Evolutionary conservation across 2,797 vertebrate genomes (phyloP).

Genomic region (Lithobates pipiens): DNA sequence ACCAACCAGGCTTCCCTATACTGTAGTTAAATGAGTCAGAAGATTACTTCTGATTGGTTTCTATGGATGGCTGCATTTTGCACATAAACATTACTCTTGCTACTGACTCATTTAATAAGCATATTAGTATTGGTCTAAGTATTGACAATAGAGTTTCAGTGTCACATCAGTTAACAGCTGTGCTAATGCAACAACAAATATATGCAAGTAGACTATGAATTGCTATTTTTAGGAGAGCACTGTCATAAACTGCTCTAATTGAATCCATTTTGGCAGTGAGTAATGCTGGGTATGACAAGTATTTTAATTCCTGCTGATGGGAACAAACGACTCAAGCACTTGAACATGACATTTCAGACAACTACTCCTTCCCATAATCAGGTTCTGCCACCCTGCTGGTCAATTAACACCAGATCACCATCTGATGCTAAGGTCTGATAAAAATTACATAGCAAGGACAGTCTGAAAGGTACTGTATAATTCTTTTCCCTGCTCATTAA

Average conservation of each 20-base stretch:
- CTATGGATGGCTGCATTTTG: too few relatives aligned
- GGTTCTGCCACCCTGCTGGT: constrained; percentile 47
- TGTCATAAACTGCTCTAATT: constrained; percentile 20
- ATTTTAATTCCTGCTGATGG: constrained; percentile 61
- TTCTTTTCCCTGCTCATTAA: constrained; percentile 18
- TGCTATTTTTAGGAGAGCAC: constrained; percentile 21
- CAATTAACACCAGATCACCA: constrained; percentile 39
- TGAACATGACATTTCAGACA: constrained; percentile 32
- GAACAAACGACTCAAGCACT: constrained; percentile 47
- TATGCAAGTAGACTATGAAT: constrained; percentile 8
- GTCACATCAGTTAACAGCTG: not conserved
- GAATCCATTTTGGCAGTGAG: constrained; percentile 33
- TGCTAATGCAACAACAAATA: constrained; percentile 1
- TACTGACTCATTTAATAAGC: not conserved
- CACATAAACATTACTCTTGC: not conserved
- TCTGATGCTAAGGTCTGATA: constrained; percentile 17
- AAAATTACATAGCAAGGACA: constrained; percentile 9
- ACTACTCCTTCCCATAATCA: constrained; percentile 37
- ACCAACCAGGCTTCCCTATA: too few relatives aligned
- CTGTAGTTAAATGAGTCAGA: too few relatives aligned
- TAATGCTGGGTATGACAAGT: constrained; percentile 54
- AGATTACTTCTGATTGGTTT: too few relatives aligned
- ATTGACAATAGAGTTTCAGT: not conserved
- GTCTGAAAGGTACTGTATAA: constrained; percentile 4
- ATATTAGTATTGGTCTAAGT: not conserved